These are phyloP conservation scores for Catharus bicknelli DNA, from an alignment of 2,113 vertebrate genomes.

Conservation along the genomic window DNA sequence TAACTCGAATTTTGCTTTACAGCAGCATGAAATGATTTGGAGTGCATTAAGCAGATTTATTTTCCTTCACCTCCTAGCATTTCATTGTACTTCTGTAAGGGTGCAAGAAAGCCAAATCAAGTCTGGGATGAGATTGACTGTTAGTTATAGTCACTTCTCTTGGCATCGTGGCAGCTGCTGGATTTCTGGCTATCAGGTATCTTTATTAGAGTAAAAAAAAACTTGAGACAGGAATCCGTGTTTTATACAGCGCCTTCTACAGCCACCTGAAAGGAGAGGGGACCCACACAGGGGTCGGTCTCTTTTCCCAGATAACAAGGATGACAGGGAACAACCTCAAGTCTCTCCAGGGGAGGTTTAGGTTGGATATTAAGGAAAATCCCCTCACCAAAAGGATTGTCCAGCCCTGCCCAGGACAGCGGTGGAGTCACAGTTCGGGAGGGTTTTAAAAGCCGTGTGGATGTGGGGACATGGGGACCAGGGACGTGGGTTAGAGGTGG, in stretches of 20 bases:
- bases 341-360: rapidly evolving
- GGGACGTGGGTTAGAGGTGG: rapidly evolving
- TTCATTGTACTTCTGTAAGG: not conserved
- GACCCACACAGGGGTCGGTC: not conserved
- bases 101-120: not conserved
- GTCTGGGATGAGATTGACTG: not conserved
- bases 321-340: not conserved
- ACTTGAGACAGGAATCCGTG: not conserved
- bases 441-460: not conserved
- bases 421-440: not conserved
- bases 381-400: not conserved
- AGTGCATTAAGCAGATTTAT: not conserved
- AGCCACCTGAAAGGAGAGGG: not conserved
- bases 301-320: not conserved
- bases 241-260: rapidly evolving
- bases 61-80: not conserved
- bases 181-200: not conserved
- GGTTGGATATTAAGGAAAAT: not conserved
- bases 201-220: not conserved
- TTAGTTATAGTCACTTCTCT: not conserved
- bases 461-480: not conserved
- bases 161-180: not conserved
- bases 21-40: not conserved
- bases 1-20: not conserved
- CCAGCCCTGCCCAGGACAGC: not conserved